phyloP scores from a whole-genome alignment of 2,888 invertebrate genomes.

The Spisula subtruncata region DNA sequence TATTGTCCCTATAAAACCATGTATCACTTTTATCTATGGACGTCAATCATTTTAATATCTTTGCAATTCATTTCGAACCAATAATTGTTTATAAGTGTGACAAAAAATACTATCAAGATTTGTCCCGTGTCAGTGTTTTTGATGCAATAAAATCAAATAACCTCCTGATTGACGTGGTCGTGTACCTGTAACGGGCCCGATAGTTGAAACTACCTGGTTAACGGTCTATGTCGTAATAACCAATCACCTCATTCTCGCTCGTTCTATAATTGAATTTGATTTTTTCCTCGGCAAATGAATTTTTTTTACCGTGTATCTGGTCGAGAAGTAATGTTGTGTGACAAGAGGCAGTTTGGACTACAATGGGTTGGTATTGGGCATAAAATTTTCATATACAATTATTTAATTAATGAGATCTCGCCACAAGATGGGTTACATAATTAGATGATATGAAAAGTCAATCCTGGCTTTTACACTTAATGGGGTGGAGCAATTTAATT shows the following conservation, averaged over 20 bases:
- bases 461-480: slow-evolving; percentile 19
- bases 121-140: slow-evolving; percentile 2
- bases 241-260: not conserved
- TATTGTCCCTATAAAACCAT: slow-evolving; percentile 24
- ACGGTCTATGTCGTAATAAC: not conserved
- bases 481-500: slow-evolving; percentile 22
- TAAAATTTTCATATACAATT: slow-evolving; percentile 77
- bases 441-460: slow-evolving; percentile 46
- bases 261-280: not conserved
- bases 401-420: slow-evolving; percentile 72
- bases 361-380: slow-evolving; percentile 46
- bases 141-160: slow-evolving; percentile 6
- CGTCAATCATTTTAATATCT: slow-evolving; percentile 21
- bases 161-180: not conserved
- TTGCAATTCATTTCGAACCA: slow-evolving; percentile 16
- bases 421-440: slow-evolving; percentile 46
- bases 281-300: not conserved
- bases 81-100: slow-evolving; percentile 29
- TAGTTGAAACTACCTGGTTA: not conserved
- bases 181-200: not conserved
- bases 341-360: slow-evolving; percentile 43
- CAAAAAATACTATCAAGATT: not conserved
- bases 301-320: not conserved
- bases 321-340: slow-evolving; percentile 55
- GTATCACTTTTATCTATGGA: slow-evolving; percentile 19